A percentile compares a stretch with the other conserved stretches of the same genome.
phyloP scores from a whole-genome alignment of 2,797 vertebrate species.

The Darevskia nairensis region DNA sequence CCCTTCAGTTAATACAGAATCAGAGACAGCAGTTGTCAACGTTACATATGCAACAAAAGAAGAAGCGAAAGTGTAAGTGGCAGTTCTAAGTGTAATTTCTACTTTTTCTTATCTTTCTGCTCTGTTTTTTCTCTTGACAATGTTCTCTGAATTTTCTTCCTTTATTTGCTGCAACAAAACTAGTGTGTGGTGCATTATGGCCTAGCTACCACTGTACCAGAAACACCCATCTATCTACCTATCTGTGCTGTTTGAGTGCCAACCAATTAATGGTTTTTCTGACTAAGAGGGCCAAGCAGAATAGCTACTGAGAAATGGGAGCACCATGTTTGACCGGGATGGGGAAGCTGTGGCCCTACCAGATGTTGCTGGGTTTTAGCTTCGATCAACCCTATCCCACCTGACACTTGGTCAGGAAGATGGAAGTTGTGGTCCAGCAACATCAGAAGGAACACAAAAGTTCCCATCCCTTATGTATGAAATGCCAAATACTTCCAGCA shows the following conservation, averaged over 20 bases:
- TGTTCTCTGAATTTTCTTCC: neutral
- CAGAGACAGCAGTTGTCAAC: constrained; percentile 96
- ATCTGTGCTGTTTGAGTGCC: neutral
- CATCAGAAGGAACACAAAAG: neutral
- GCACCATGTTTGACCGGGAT: neutral
- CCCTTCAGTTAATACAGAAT: constrained; percentile 90
- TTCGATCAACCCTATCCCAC: neutral
- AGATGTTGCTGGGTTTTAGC: neutral
- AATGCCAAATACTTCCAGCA: neutral
- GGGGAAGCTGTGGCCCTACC: neutral
- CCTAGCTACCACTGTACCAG: neutral
- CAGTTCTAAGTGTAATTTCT: fast-evolving
- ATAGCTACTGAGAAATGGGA: neutral
- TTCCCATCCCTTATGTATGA: neutral
- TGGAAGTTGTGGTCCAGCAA: neutral
- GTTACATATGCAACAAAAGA: constrained; percentile 93
- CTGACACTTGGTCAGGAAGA: neutral
- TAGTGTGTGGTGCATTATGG: neutral
- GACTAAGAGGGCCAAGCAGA: neutral
- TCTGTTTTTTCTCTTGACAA: neutral
- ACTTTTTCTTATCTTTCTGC: neutral
- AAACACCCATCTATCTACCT: neutral
- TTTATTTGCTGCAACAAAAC: neutral
- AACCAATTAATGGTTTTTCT: neutral
- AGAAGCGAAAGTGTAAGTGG: constrained; percentile 93